Conservation (phyloP, 2,888 invertebrate genomes). For the Andrena haemorrhoa region DNA sequence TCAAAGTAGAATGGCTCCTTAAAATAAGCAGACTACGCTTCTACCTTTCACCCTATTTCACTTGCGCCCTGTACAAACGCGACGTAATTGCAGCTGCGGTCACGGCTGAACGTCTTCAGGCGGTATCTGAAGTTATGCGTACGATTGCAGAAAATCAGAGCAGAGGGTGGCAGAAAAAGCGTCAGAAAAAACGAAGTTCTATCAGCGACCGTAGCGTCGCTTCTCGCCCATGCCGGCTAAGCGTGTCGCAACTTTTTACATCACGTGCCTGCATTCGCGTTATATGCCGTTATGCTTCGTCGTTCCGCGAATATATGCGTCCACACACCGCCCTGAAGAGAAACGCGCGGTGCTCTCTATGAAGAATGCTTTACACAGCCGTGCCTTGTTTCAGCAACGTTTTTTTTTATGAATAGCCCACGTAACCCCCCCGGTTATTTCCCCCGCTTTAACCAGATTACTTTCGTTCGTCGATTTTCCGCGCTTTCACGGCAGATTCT, state of each 20-base stretch:
- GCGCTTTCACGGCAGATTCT: background rate
- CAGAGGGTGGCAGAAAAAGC: background rate
- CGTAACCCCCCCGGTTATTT: slow-evolving; percentile 38
- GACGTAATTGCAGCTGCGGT: slow-evolving; percentile 11
- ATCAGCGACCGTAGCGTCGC: slow-evolving; percentile 56
- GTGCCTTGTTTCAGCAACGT: slow-evolving; percentile 22
- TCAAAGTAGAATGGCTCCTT: no score
- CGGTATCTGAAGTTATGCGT: slow-evolving; percentile 3
- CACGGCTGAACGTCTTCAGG: background rate
- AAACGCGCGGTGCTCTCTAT: slow-evolving; percentile 44
- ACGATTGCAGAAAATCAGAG: background rate
- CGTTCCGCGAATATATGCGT: slow-evolving; percentile 60
- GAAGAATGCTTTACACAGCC: slow-evolving; percentile 26
- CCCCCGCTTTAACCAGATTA: slow-evolving; percentile 27
- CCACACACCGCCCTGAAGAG: slow-evolving; percentile 43
- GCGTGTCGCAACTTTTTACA: slow-evolving; percentile 71
- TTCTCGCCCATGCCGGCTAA: slow-evolving; percentile 53
- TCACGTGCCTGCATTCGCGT: slow-evolving; percentile 63
- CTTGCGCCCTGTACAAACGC: background rate
- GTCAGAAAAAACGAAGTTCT: slow-evolving; percentile 33
- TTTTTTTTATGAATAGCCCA: slow-evolving; percentile 29
- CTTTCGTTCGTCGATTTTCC: slow-evolving; percentile 10
- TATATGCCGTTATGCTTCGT: slow-evolving; percentile 71
- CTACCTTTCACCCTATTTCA: no score
- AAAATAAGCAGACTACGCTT: no score